Evolutionary conservation across 2,113 vertebrate species (phyloP), one percentile per base, ranked within the genome.

Genomic region (Clarias batrachus): DNA sequence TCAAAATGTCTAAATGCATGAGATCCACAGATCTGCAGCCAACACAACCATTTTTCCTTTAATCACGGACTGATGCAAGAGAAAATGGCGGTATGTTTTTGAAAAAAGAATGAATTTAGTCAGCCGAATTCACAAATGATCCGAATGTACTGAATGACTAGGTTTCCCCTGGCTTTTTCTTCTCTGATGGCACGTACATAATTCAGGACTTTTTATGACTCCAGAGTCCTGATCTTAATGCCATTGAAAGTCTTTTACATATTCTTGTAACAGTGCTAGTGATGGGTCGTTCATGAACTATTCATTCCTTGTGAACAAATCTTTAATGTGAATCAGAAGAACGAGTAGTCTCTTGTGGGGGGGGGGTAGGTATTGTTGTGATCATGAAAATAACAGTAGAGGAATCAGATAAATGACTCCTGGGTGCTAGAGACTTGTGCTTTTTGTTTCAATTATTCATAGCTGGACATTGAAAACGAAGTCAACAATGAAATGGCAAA

Each of bases 401-500:
- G 0, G 14, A 74, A 48, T 56, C 5, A 25, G 56, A 27, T 13
- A 54, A 77, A 13, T 7, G n/a, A 27, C 76, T 4, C 3, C 3
- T 54, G 12, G 25, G 48, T 48, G 7, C 48, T 48, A 48, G 6
- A 48, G 6, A 48, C 48, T 41, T 66, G 19, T 63, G 3, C 56
- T 77, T 70, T 30, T 11, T 60, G 0, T 30, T 16, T 21, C 89
- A 91, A 2, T 84, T 12, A 57, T 82, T 70, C 90, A 78, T 85
- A 99, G 98, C 90, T 99, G 95, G 97, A 98, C 92, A 97, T 99
- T 85, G 98, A 99, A 93, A 98, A 94, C 81, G 97, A 99, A 94
- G 98, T 99, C 62, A 99, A 99, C 94, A 99, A 99, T 13, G 98
- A 99, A 93, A 99, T 99, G 98, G 98, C 98, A 84, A 99, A 99